These are phyloP conservation scores for Cyprinella venusta DNA, from an alignment of 2,797 vertebrate species.

Conservation along the genomic window DNA sequence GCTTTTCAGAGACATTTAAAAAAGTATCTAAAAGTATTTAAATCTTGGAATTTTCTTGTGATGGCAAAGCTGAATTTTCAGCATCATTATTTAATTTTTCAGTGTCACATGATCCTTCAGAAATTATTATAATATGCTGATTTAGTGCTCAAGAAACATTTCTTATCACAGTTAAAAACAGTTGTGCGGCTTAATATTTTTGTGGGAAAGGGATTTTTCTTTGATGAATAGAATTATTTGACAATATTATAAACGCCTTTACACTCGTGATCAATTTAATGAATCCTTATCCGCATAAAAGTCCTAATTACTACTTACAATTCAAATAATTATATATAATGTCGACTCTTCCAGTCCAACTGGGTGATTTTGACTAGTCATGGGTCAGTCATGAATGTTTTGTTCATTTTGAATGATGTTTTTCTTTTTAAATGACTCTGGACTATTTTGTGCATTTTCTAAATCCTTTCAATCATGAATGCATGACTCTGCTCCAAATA, in stretches of 20 bases:
- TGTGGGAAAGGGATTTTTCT: too few species aligned
- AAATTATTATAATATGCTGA: background rate
- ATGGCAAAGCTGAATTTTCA: background rate
- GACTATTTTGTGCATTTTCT: background rate
- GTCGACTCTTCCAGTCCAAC: background rate
- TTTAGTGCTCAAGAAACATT: too few species aligned
- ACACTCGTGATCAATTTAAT: background rate
- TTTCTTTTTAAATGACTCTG: background rate
- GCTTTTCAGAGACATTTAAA: background rate
- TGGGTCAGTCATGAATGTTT: background rate
- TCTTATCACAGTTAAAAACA: too few species aligned
- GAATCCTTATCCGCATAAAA: background rate
- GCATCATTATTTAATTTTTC: background rate
- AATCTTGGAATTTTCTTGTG: background rate
- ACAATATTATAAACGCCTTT: too few species aligned
- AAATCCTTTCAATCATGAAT: background rate
- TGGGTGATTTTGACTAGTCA: background rate
- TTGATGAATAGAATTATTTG: background rate
- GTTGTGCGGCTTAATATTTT: too few species aligned
- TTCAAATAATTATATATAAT: too few species aligned
- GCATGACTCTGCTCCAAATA: background rate
- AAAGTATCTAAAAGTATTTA: background rate
- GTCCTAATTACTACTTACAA: background rate
- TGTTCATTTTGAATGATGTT: background rate
- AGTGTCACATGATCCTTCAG: background rate